A percentile compares a stretch with the other conserved stretches of the same genome.
phyloP scores from a whole-genome alignment of 2,113 vertebrate species.

The Lepus americanus region DNA sequence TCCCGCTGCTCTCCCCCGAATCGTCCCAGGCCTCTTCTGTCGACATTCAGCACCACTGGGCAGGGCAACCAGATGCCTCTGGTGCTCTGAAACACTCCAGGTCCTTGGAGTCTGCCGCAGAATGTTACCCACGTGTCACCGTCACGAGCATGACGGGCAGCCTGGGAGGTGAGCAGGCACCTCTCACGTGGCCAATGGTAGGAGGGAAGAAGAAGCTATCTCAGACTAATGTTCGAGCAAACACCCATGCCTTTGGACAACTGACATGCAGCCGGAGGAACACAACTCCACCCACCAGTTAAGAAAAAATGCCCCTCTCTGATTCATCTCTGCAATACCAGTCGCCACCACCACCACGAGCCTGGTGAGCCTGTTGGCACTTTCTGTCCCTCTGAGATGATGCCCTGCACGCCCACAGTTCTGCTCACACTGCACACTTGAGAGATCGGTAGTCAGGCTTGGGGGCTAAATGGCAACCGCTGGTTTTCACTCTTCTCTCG shows the following conservation, averaged over 20 bases:
- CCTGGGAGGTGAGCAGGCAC: no score
- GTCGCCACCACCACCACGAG: background rate
- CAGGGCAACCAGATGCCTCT: background rate
- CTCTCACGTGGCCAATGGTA: fast-evolving
- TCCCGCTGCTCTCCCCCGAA: background rate
- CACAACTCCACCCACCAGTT: background rate
- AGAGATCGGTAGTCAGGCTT: background rate
- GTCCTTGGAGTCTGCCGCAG: background rate
- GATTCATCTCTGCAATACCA: background rate
- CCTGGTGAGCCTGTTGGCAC: fast-evolving
- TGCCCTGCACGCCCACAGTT: background rate
- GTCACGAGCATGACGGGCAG: background rate
- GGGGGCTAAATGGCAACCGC: background rate
- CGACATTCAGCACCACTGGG: background rate
- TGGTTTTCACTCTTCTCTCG: background rate
- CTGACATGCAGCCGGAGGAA: background rate
- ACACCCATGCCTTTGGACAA: background rate
- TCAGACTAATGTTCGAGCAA: background rate
- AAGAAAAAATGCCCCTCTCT: background rate
- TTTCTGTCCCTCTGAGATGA: background rate
- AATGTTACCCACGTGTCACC: background rate
- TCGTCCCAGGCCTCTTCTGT: background rate
- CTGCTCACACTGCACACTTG: background rate
- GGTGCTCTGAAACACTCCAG: background rate
- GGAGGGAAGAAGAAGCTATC: background rate